Evolutionary conservation across 2,113 vertebrate genomes (phyloP).

Genomic region (Gobiocypris rarus): DNA sequence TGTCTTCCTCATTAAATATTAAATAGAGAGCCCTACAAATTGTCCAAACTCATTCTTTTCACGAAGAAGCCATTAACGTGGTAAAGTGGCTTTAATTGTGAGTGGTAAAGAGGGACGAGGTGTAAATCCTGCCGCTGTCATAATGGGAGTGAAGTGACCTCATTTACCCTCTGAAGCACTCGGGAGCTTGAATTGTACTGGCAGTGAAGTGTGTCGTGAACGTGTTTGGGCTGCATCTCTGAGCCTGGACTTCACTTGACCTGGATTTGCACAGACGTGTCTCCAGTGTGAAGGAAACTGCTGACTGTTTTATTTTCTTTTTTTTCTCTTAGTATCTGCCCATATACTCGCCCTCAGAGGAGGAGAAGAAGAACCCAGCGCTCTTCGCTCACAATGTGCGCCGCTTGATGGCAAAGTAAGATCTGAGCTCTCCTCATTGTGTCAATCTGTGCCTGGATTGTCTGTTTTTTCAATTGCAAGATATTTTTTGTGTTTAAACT

Average conservation of each 20-base stretch:
- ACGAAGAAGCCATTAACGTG: neutral
- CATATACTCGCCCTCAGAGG: constrained; percentile 90
- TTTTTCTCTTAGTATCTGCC: constrained; percentile 86
- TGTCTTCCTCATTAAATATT: too few species aligned
- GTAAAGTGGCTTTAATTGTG: too few species aligned
- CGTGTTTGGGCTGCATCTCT: neutral
- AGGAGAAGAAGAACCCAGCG: constrained; percentile 88
- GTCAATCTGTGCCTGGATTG: neutral
- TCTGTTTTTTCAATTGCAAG: neutral
- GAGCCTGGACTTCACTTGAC: neutral
- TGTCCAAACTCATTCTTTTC: neutral
- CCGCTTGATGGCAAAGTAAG: constrained; percentile 91
- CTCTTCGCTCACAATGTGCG: constrained; percentile 94
- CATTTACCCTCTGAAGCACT: too few species aligned
- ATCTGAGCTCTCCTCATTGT: constrained; percentile 11
- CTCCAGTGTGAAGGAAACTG: neutral
- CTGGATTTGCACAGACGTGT: neutral
- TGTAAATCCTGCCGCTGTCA: too few species aligned
- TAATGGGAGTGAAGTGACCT: too few species aligned
- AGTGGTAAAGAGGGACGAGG: constrained; percentile 4
- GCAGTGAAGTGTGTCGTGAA: too few species aligned
- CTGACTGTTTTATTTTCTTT: neutral
- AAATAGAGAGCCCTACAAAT: neutral
- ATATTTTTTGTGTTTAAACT: too few species aligned
- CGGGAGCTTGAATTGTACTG: too few species aligned